Base-by-base conservation (phyloP, 2,797 vertebrate species). In the Mastacembelus armatus region DNA sequence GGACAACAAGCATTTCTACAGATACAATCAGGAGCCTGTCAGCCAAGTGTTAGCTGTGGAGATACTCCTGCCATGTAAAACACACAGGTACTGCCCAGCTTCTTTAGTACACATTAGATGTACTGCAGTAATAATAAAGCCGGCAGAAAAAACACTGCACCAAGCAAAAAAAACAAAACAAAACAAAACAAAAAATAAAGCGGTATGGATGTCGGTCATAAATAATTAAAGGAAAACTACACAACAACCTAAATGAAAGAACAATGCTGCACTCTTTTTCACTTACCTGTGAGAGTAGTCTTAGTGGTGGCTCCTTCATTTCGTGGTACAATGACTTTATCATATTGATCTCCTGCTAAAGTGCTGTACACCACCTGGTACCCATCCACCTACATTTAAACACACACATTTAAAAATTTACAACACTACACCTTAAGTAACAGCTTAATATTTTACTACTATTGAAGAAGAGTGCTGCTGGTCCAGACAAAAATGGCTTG, bases 311-410 rank as follows among this genome's bases (percentile, higher is more conserved):
- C 88, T 0, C 96, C 96, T 0, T 91, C 71, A 36, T 92, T 79
- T 4, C 92, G 93, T 0, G 95, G 94, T 21, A 98, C 95, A 27
- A 94, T 88, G 55, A 98, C 89, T 83, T 97, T 97, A 2, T 98
- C 95, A 72, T 99, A 99, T 82, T 96, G 96, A 85, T 98, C 97
- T 22, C 97, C 98, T 0, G 98, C 96, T 78, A 99, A 91, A 21
- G 97, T 99, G 92, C 97, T 99, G 87, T 97, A 99, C 24, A 99
- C 96, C 43, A 99, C 93, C 77, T 93, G 94, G 91, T 99, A 99
- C 52, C 90, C 91, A 42, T 96, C 95, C 0, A 94, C 96, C 91
- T 92, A 15, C 15, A 72, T 45, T 62, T 7, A 62, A 61, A 78
- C 22, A 77, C n/a, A 75, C 1, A 45, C 1, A 59, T 66, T 30